Conservation (phyloP, 2,888 invertebrate genomes). For the Heterodera filipjevi region DNA sequence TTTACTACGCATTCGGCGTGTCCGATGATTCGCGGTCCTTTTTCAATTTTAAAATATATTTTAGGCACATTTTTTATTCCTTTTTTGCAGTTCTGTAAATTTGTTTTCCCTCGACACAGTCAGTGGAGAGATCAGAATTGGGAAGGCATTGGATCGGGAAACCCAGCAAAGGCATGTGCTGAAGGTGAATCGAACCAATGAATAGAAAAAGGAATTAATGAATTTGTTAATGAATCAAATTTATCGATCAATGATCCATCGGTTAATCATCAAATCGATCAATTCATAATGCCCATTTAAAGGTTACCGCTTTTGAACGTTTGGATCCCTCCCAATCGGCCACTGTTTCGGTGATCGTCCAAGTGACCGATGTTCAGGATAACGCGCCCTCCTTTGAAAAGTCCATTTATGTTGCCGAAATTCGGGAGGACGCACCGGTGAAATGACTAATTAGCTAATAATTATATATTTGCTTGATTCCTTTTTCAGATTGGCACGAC, state of each 20-base stretch:
- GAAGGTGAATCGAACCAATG: constrained; percentile 39
- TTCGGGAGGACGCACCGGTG: constrained; percentile 77
- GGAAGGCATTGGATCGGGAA: constrained; percentile 60
- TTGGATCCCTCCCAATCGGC: constrained; percentile 57
- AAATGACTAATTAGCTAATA: constrained; percentile 30
- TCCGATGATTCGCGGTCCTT: constrained; percentile 57
- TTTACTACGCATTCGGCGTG: constrained; percentile 62
- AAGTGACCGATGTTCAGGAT: constrained; percentile 85
- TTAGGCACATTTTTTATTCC: background rate
- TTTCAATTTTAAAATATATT: background rate
- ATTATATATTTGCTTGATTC: constrained; percentile 19
- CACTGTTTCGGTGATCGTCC: constrained; percentile 71
- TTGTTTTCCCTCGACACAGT: constrained; percentile 46
- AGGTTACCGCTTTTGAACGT: constrained; percentile 59
- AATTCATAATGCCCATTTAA: background rate
- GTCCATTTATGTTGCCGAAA: constrained; percentile 83
- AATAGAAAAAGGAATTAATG: too few species aligned
- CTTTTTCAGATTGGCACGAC: constrained; percentile 58
- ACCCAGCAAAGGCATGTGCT: constrained; percentile 59
- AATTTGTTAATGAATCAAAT: too few species aligned
- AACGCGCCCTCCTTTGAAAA: constrained; percentile 90
- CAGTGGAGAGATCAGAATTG: constrained; percentile 58
- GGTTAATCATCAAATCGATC: too few species aligned
- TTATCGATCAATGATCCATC: too few species aligned
- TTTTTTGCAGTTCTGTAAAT: constrained; percentile 34